Evolutionary conservation across 2,888 invertebrate species (phyloP).

Genomic region (Arenicola marina): DNA sequence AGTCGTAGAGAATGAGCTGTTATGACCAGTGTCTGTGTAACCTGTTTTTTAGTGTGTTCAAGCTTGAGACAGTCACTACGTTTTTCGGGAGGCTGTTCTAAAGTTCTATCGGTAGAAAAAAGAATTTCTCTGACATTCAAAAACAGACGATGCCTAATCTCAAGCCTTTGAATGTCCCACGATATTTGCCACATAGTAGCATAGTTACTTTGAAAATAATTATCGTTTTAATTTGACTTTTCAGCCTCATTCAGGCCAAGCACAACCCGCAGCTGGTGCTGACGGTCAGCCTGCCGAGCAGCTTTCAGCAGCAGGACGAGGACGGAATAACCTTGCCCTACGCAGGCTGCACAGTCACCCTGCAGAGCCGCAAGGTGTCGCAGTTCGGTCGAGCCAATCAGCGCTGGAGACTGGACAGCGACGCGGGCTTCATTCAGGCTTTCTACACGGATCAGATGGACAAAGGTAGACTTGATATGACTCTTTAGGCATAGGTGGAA

Average conservation of each 20-base stretch:
- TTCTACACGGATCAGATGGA: slow-evolving; percentile 55
- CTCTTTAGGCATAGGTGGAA: too few relatives aligned
- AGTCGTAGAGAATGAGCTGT: too few relatives aligned
- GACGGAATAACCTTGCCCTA: slow-evolving; percentile 43
- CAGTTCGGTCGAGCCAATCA: slow-evolving; percentile 60
- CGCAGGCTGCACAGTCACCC: slow-evolving; percentile 47
- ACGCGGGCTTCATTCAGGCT: slow-evolving; percentile 52
- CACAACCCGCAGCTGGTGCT: slow-evolving; percentile 49
- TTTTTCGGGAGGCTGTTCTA: too few relatives aligned
- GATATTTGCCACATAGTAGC: too few relatives aligned
- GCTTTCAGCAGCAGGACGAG: slow-evolving; percentile 36
- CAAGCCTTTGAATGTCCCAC: too few relatives aligned
- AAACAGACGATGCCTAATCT: too few relatives aligned
- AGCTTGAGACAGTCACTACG: too few relatives aligned
- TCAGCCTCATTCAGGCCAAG: slow-evolving; percentile 54
- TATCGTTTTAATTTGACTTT: not conserved
- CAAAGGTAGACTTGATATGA: slow-evolving; percentile 52
- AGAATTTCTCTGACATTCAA: too few relatives aligned
- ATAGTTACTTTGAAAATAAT: too few relatives aligned
- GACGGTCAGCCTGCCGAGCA: slow-evolving; percentile 51
- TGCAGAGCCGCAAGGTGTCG: slow-evolving; percentile 48
- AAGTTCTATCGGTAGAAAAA: too few relatives aligned
- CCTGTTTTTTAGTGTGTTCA: too few relatives aligned
- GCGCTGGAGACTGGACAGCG: slow-evolving; percentile 54
- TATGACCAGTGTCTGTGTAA: too few relatives aligned